phyloP scores from a whole-genome alignment of 2,888 invertebrate genomes.

The Drosophila helvetica region DNA sequence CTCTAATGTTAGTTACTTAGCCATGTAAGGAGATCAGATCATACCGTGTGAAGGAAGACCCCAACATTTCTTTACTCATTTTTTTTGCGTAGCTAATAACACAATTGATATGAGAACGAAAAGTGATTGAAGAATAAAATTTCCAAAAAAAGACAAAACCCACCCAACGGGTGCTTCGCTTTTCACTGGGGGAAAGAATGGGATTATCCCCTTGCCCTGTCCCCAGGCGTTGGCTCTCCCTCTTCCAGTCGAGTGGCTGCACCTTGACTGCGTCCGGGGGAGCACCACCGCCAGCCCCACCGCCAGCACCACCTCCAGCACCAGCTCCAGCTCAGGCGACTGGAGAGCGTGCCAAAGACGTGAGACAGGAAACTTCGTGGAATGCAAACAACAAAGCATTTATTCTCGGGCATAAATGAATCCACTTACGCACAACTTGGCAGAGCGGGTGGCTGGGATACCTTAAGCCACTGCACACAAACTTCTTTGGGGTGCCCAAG shows the following conservation, averaged over 20 bases:
- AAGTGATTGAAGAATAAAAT: constrained; percentile 77
- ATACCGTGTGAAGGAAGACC: constrained; percentile 32
- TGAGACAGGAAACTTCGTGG: constrained; percentile 72
- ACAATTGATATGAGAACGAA: constrained; percentile 69
- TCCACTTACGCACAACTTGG: constrained; percentile 70
- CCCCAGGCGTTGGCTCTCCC: neutral
- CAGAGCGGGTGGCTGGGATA: constrained; percentile 27
- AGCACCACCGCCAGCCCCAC: no score
- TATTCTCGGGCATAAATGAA: constrained; percentile 70
- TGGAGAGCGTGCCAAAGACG: constrained; percentile 42
- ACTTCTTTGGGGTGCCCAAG: constrained; percentile 48
- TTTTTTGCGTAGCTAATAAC: constrained; percentile 73
- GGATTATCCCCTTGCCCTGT: neutral
- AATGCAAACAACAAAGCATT: constrained; percentile 78
- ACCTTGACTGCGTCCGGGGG: constrained; percentile 2
- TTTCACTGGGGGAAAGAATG: neutral
- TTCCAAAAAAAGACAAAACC: constrained; percentile 45
- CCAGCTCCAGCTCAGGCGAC: no score
- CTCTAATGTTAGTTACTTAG: constrained; percentile 68
- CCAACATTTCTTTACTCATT: constrained; percentile 39
- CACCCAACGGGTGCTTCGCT: neutral
- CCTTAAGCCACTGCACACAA: constrained; percentile 55
- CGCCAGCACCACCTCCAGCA: no score
- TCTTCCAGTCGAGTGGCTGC: constrained; percentile 31
- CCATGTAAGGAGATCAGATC: constrained; percentile 22